A percentile compares a stretch with the other conserved stretches of the same genome.
phyloP scores from a whole-genome alignment of 2,888 invertebrate genomes.

The Melanostoma mellinum region DNA sequence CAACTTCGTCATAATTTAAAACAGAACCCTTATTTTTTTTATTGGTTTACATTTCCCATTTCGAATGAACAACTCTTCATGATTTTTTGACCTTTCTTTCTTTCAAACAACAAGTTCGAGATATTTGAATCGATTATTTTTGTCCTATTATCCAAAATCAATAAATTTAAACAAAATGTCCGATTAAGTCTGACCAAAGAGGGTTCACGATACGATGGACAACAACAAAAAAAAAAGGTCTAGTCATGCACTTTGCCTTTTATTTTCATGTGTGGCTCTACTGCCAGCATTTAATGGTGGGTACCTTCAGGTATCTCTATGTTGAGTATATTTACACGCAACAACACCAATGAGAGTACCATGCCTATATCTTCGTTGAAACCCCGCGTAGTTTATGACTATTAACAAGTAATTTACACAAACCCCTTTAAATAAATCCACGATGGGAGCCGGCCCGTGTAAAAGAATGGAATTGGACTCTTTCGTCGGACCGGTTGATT shows the following conservation, averaged over 20 bases:
- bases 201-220: neutral
- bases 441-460: conserved; percentile 4
- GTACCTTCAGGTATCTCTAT: neutral
- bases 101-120: neutral
- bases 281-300: neutral
- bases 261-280: neutral
- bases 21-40: conserved; percentile 6
- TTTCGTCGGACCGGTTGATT: conserved; percentile 22
- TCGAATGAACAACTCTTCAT: neutral
- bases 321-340: conserved; percentile 14
- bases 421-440: conserved; percentile 43
- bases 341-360: conserved; percentile 5
- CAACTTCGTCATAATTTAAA: conserved; percentile 12
- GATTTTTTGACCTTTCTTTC: conserved; percentile 24
- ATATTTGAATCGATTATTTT: conserved; percentile 48
- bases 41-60: conserved; percentile 6
- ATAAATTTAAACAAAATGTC: conserved; percentile 63
- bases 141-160: conserved; percentile 52
- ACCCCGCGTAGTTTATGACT: conserved; percentile 55
- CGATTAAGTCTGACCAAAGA: conserved; percentile 48
- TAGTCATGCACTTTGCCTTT: neutral
- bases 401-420: conserved; percentile 65
- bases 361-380: conserved; percentile 33
- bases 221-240: conserved; percentile 6
- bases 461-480: neutral